A percentile compares a stretch with the other conserved stretches of the same genome.
Evolutionary conservation across 2,888 invertebrate genomes (phyloP).

Genomic region (Andrena bucephala): DNA sequence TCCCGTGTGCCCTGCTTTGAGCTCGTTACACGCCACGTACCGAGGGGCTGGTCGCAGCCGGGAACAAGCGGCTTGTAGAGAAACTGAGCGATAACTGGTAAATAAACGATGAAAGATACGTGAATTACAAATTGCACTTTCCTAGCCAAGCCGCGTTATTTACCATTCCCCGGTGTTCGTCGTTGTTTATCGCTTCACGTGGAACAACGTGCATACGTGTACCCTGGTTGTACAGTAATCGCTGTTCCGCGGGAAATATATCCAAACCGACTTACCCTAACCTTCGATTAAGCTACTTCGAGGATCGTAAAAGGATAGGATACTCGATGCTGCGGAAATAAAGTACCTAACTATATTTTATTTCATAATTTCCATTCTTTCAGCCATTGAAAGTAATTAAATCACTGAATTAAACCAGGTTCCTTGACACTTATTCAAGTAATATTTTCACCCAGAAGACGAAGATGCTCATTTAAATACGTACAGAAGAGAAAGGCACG

Average conservation of each 20-base stretch:
- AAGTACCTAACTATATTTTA: too few species aligned
- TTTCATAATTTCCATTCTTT: too few species aligned
- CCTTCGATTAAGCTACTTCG: neutral
- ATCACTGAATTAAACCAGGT: too few species aligned
- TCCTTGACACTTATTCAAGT: too few species aligned
- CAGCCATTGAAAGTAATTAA: too few species aligned
- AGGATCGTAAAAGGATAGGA: neutral
- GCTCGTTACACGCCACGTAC: slow-evolving; percentile 62
- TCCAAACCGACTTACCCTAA: neutral
- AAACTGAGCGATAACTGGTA: slow-evolving; percentile 69
- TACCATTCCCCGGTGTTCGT: slow-evolving; percentile 43
- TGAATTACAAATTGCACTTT: slow-evolving; percentile 62
- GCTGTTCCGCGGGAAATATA: slow-evolving; percentile 26
- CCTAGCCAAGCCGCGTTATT: slow-evolving; percentile 50
- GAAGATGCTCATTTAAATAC: neutral
- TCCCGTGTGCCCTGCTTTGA: slow-evolving; percentile 64
- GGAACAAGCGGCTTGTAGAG: slow-evolving; percentile 57
- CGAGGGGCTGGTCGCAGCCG: slow-evolving; percentile 34
- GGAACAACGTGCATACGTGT: slow-evolving; percentile 38
- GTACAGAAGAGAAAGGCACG: too few species aligned
- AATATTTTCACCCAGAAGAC: too few species aligned
- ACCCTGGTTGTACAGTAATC: slow-evolving; percentile 22
- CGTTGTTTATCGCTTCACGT: slow-evolving; percentile 57
- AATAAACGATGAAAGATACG: slow-evolving; percentile 67
- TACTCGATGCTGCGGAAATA: too few species aligned